A percentile compares a stretch with the other conserved stretches of the same genome.
phyloP scores from a whole-genome alignment of 37 sponge, comb jelly and placozoan species.

The Chondrosia reniformis region DNA sequence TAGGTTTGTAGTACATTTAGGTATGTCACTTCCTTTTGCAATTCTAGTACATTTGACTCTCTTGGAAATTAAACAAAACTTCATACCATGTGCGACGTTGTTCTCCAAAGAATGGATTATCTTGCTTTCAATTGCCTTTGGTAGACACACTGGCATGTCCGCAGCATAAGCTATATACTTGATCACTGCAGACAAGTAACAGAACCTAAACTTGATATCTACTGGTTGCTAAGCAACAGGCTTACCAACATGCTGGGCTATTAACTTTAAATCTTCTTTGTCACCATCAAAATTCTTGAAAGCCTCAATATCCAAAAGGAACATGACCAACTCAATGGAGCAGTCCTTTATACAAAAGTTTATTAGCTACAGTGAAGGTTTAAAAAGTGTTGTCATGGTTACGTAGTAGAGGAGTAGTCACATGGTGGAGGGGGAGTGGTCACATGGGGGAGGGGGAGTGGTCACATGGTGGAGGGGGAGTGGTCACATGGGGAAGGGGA shows the following conservation, averaged over 20 bases:
- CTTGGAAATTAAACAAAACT: no score
- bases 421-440: no score
- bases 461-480: no score
- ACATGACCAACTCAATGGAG: constrained; percentile 56
- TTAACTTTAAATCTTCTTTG: constrained; percentile 47
- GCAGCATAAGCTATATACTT: constrained; percentile 71
- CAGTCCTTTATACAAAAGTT: constrained; percentile 46
- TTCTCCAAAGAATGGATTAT: constrained; percentile 24
- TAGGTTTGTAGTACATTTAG: no score
- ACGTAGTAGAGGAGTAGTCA: no score
- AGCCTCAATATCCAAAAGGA: constrained; percentile 74
- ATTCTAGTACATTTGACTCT: no score
- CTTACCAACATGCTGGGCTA: constrained; percentile 65
- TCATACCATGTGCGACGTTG: constrained; percentile 8
- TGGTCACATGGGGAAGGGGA: no score
- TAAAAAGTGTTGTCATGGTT: no score
- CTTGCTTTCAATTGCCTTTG: constrained; percentile 28
- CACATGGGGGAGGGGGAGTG: no score
- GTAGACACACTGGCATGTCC: constrained; percentile 59
- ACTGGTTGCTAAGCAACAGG: background rate
- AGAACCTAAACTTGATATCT: background rate
- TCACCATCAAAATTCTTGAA: constrained; percentile 61
- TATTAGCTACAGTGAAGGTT: constrained; percentile 33
- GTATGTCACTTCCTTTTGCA: no score
- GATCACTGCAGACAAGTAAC: constrained; percentile 20